Conservation (phyloP, 2,888 invertebrate species). For the Melangyna quadrimaculata region DNA sequence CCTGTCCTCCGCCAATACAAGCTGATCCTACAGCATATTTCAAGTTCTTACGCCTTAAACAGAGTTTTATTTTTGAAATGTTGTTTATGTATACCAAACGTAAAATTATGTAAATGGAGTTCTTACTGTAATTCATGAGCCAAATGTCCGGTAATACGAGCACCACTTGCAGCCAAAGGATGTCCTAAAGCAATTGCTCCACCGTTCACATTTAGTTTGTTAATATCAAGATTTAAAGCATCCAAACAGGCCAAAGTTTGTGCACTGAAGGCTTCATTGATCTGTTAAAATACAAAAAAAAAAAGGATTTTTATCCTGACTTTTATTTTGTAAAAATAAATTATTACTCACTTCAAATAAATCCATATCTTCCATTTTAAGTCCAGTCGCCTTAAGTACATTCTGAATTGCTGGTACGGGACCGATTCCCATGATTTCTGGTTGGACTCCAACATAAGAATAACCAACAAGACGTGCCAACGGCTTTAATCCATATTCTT, state of each 20-base stretch:
- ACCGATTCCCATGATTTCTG: conserved; percentile 98
- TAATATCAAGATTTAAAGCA: conserved; percentile 91
- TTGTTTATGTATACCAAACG: not conserved
- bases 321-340: not conserved
- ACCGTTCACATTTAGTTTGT: conserved; percentile 95
- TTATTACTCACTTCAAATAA: conserved; percentile 89
- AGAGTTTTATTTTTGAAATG: conserved; percentile 26
- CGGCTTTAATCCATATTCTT: conserved; percentile 90
- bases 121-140: conserved; percentile 93
- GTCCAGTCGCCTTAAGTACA: conserved; percentile 89
- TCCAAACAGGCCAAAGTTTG: conserved; percentile 96
- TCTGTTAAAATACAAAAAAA: conserved; percentile 83
- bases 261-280: conserved; percentile 98
- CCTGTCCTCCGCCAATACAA: conserved; percentile 99
- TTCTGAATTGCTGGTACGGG: conserved; percentile 96
- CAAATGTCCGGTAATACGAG: conserved; percentile 94
- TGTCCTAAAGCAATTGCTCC: conserved; percentile 99
- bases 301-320: not conserved
- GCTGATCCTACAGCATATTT: conserved; percentile 97
- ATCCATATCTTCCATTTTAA: conserved; percentile 93
- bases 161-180: conserved; percentile 96
- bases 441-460: conserved; percentile 96
- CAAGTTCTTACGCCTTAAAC: conserved; percentile 88
- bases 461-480: conserved; percentile 95
- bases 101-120: conserved; percentile 72